Percentiles rank a stretch among this genome's conserved stretches.
phyloP scores from a whole-genome alignment of 2,888 invertebrate genomes.

The Oeneis ivallda region DNA sequence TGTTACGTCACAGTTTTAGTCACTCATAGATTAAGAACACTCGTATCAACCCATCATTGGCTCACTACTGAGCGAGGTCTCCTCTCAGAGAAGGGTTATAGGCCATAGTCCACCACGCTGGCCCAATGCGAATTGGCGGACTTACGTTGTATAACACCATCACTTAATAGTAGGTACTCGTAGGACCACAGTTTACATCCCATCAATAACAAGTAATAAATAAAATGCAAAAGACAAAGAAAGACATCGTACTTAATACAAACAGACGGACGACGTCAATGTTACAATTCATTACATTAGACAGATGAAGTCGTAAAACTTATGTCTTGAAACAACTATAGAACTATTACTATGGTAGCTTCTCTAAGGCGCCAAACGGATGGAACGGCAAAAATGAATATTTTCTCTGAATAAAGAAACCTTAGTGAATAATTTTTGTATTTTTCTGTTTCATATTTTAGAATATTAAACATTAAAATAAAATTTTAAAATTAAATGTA shows the following conservation, averaged over 20 bases:
- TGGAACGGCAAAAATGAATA: not conserved
- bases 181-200: not conserved
- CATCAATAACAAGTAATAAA: constrained; percentile 15
- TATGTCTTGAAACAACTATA: constrained; percentile 39
- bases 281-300: constrained; percentile 41
- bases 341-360: constrained; percentile 34
- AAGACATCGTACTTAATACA: constrained; percentile 22
- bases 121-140: no score
- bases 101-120: no score
- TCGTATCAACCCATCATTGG: no score
- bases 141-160: not conserved
- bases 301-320: constrained; percentile 44
- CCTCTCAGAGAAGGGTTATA: no score
- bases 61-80: no score
- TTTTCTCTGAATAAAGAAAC: not conserved
- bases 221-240: constrained; percentile 23
- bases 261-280: constrained; percentile 29
- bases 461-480: no score
- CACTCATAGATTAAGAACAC: no score
- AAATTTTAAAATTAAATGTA: no score
- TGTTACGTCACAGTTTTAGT: no score
- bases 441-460: no score
- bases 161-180: not conserved
- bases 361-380: constrained; percentile 2
- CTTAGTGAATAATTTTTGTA: no score